Base-by-base conservation (phyloP, 2,797 vertebrate genomes). In the Philypnodon macrostomus region DNA sequence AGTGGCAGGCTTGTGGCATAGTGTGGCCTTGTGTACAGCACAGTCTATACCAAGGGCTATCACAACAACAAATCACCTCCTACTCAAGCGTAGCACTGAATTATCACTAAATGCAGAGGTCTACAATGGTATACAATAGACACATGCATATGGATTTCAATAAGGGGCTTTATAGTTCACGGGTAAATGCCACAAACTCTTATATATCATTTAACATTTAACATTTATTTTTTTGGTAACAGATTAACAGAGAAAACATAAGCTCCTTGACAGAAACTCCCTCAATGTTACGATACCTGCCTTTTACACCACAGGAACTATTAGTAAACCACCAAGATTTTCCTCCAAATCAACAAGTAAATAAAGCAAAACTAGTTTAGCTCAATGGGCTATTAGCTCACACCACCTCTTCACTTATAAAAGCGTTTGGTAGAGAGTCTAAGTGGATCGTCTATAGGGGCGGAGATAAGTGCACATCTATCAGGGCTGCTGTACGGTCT, bases 321-420 rank as follows among this genome's bases (percentile, higher is more conserved):
- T 6, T 27, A 9, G 38, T 42, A 42, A 63, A 59, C 58, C 49
- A 53, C 21, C 7, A 52, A 3, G 3, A 56, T 56, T 68, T 73
- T 47, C 33, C 56, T 48, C 31, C 2, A 21, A 14, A 52, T 26
- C 50, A 50, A 44, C 29, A 21, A 44, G 16, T 15, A 46, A 53
- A 45, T 34, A 42, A 62, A 65, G 56, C 52, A 41, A 63, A 75
- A 79, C 68, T 53, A 71, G 72, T 64, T 53, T 56, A 67, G 42
- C 56, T 64, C 52, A 55, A 66, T 57, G 63, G 49, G 47, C 59
- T 73, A 61, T 74, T 69, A 75, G 65, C 59, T 30, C 46, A 33
- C 26, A 31, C 26, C 41, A 57, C 55, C 71, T 76, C 62, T 51
- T 34, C 19, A 41, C 52, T 36, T 63, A 64, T 74, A 45, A 69